phyloP scores from a whole-genome alignment of 2,888 invertebrate species.

The Drosophila merina region DNA sequence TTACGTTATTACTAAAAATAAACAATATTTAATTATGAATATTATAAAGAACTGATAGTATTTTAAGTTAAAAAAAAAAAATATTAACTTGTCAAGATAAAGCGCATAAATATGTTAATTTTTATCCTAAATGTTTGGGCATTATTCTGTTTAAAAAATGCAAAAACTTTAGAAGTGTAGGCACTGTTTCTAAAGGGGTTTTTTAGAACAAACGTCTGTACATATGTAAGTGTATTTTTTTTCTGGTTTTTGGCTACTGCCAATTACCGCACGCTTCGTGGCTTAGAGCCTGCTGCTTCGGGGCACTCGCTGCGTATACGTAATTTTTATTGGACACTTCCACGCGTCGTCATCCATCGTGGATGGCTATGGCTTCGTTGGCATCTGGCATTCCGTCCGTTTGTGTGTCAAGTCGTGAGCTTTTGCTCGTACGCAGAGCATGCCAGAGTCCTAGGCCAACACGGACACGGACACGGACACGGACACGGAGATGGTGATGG shows the following conservation, averaged over 20 bases:
- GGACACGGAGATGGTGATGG: constrained; percentile 16
- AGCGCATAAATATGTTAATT: too few relatives aligned
- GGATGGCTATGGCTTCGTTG: constrained; percentile 33
- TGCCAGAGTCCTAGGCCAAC: constrained; percentile 70
- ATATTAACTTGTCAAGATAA: too few relatives aligned
- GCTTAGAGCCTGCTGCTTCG: constrained; percentile 47
- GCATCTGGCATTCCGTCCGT: constrained; percentile 21
- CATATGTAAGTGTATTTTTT: constrained; percentile 27
- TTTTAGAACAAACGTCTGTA: neutral
- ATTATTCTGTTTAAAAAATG: neutral
- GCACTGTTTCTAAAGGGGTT: constrained; percentile 1
- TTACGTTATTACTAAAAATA: too few relatives aligned
- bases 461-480: neutral
- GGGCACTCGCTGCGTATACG: constrained; percentile 65
- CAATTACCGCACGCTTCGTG: constrained; percentile 70
- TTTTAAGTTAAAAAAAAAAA: too few relatives aligned
- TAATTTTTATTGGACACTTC: constrained; percentile 73
- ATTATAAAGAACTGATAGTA: too few relatives aligned
- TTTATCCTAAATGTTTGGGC: too few relatives aligned
- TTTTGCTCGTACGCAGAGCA: constrained; percentile 50
- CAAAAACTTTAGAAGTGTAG: neutral
- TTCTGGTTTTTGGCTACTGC: constrained; percentile 23
- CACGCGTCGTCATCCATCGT: constrained; percentile 57
- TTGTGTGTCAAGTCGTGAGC: constrained; percentile 57
- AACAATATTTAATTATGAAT: too few relatives aligned